Evolutionary conservation across 2,888 invertebrate species (phyloP).

Genomic region (Orgyia antiqua): DNA sequence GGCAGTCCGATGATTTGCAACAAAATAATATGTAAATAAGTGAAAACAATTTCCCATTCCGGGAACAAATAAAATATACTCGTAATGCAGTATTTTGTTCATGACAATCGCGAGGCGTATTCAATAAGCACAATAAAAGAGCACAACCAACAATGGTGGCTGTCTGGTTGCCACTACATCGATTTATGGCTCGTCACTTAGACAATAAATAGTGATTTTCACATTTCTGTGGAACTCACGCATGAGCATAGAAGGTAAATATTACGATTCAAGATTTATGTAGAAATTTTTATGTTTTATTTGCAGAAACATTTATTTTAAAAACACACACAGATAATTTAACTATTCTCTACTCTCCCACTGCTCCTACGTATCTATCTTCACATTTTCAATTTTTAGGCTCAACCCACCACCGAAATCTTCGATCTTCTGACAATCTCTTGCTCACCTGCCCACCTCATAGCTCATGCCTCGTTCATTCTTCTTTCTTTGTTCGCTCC

Average conservation of each 20-base stretch:
- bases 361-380: too few species aligned
- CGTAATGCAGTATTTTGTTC: conserved; percentile 27
- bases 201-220: conserved; percentile 76
- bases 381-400: too few species aligned
- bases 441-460: too few species aligned
- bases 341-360: too few species aligned
- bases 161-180: conserved; percentile 41
- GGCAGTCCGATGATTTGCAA: too few species aligned
- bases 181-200: conserved; percentile 73
- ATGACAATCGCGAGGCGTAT: conserved; percentile 26
- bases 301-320: background rate
- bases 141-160: conserved; percentile 49
- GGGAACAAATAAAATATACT: conserved; percentile 25
- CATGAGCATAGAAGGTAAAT: conserved; percentile 40
- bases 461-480: too few species aligned
- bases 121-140: conserved; percentile 34
- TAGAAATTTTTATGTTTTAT: background rate
- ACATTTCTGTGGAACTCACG: conserved; percentile 54
- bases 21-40: background rate
- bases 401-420: too few species aligned
- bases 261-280: background rate
- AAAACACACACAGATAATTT: background rate
- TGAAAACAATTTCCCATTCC: conserved; percentile 8
- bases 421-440: too few species aligned
- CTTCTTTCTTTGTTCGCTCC: too few species aligned